Evolutionary conservation across 2,113 vertebrate species (phyloP).

Genomic region (Rhynchopsitta pachyrhyncha): DNA sequence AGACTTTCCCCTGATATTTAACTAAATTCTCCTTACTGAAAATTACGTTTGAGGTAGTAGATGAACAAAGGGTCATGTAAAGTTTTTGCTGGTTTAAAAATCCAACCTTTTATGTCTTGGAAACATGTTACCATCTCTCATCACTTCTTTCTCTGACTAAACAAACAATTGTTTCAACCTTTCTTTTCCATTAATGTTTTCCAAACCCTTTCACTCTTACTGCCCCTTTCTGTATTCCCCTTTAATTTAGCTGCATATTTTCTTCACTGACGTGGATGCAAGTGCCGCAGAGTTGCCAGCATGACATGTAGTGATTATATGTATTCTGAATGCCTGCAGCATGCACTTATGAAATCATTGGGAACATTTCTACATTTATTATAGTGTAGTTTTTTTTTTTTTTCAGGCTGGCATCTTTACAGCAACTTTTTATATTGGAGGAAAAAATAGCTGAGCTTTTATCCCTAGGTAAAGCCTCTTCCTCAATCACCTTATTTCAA

Average conservation of each 20-base stretch:
- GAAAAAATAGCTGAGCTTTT: neutral
- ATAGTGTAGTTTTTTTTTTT: accelerated
- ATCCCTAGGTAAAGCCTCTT: neutral
- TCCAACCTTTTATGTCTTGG: neutral
- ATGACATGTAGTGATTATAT: neutral
- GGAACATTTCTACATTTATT: neutral
- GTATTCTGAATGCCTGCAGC: neutral
- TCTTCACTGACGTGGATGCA: neutral
- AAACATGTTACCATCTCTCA: neutral
- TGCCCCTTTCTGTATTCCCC: neutral
- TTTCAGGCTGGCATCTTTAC: neutral
- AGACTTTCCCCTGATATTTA: neutral
- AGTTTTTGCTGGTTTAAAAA: neutral
- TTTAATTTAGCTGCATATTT: neutral
- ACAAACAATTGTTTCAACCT: neutral
- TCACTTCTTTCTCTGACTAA: neutral
- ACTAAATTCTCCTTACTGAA: neutral
- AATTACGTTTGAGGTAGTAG: accelerated
- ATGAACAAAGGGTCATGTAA: neutral
- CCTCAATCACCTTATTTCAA: neutral
- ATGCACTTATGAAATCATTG: neutral
- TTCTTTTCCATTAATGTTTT: neutral
- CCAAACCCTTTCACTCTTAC: neutral
- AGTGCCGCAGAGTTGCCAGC: accelerated
- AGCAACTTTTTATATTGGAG: neutral